phyloP scores from a whole-genome alignment of 35 echinoderm and acorn worm species.

The Acanthaster planci region DNA sequence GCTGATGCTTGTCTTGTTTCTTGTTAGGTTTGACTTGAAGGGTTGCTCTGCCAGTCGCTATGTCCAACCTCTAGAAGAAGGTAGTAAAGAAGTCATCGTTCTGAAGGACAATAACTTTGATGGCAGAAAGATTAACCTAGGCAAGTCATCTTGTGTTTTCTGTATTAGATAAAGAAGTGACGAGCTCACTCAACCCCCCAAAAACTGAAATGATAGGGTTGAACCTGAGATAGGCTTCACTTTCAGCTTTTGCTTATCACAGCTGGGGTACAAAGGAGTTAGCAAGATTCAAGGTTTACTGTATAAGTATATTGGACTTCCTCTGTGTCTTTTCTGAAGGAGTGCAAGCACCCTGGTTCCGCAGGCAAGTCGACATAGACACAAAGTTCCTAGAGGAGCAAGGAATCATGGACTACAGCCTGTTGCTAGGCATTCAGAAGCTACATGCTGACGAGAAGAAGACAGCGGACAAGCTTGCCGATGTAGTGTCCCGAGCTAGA shows the following conservation, averaged over 20 bases:
- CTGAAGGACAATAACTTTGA: constrained; percentile 67
- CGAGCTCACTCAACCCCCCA: too few relatives aligned
- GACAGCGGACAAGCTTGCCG: constrained; percentile 35
- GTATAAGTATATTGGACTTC: not conserved
- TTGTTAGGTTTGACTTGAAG: constrained; percentile 43
- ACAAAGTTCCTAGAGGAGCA: constrained; percentile 37
- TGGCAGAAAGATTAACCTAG: constrained; percentile 25
- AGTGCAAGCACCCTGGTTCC: constrained; percentile 49
- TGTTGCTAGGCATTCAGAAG: constrained; percentile 37
- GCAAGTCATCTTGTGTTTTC: not conserved
- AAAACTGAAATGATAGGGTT: too few relatives aligned
- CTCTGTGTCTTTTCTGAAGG: constrained; percentile 28
- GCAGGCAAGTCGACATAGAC: constrained; percentile 45
- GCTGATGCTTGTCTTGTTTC: too few relatives aligned
- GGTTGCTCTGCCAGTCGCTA: constrained; percentile 49
- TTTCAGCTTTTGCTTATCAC: too few relatives aligned
- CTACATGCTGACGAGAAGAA: constrained; percentile 39
- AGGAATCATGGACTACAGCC: constrained; percentile 67
- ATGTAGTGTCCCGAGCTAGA: constrained; percentile 44
- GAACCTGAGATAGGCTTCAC: too few relatives aligned
- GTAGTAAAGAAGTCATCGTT: constrained; percentile 37
- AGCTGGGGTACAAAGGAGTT: too few relatives aligned
- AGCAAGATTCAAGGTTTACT: too few relatives aligned
- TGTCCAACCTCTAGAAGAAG: constrained; percentile 39
- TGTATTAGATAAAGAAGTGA: too few relatives aligned